Evolutionary conservation across 2,113 vertebrate genomes (phyloP).

Genomic region (Zosterops lateralis): DNA sequence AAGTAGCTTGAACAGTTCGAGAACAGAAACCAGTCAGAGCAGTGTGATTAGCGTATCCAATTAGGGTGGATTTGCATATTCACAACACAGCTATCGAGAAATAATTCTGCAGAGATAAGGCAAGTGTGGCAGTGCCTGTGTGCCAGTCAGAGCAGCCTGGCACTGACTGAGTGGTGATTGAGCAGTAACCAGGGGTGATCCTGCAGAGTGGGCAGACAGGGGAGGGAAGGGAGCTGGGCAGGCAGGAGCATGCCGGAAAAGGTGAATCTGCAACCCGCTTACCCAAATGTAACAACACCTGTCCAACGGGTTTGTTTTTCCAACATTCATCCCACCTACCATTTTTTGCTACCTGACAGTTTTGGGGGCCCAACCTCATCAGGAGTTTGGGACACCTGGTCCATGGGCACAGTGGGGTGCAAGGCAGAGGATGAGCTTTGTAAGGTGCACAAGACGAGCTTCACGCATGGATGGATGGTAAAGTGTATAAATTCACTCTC

Average conservation of each 20-base stretch:
- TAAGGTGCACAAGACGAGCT: neutral
- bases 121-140: slow-evolving; percentile 10
- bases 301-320: neutral
- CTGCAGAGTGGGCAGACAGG: neutral
- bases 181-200: neutral
- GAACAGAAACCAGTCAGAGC: slow-evolving; percentile 41
- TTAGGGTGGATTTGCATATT: slow-evolving; percentile 65
- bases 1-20: slow-evolving; percentile 47
- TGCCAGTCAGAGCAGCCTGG: slow-evolving; percentile 5
- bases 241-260: neutral
- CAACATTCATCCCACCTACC: neutral
- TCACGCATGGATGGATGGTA: rapidly evolving
- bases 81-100: slow-evolving; percentile 19
- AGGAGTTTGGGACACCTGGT: neutral
- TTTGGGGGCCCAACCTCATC: neutral
- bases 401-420: rapidly evolving
- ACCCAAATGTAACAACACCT: neutral
- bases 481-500: too few relatives aligned
- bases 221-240: neutral
- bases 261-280: neutral
- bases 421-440: neutral
- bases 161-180: neutral
- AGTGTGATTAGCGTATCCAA: slow-evolving; percentile 52
- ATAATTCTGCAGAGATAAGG: slow-evolving; percentile 22
- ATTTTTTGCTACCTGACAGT: neutral